These are phyloP conservation scores for Gnathonemus echidnorhynchus DNA, from an alignment of 2,113 vertebrate genomes.

Conservation along the genomic window DNA sequence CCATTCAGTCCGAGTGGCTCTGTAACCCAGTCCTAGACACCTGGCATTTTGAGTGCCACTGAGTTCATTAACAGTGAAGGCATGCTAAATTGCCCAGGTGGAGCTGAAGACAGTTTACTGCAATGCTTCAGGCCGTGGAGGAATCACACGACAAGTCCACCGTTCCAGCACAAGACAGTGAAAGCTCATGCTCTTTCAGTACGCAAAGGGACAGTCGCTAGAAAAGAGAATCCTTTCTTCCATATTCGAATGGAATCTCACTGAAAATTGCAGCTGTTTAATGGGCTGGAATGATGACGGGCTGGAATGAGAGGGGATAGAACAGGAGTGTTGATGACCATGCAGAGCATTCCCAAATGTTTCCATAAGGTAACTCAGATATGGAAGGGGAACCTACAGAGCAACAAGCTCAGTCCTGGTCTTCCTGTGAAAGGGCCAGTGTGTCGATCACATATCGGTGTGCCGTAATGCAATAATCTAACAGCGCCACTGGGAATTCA, in stretches of 20 bases:
- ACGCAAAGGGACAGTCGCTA: background rate
- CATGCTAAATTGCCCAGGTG: conserved; percentile 15
- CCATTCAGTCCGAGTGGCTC: background rate
- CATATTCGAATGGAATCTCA: background rate
- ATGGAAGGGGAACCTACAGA: background rate
- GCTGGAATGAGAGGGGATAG: background rate
- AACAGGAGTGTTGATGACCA: background rate
- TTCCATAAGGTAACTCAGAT: background rate
- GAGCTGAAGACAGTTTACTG: background rate
- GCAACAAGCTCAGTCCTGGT: background rate
- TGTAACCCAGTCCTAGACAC: background rate
- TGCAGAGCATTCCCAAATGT: background rate
- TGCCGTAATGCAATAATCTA: conserved; percentile 20
- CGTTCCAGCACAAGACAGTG: background rate
- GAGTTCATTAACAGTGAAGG: conserved; percentile 21
- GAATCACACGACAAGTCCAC: background rate
- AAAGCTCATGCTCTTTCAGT: background rate
- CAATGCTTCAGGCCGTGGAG: background rate
- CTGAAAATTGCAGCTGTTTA: background rate
- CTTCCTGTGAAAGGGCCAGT: background rate
- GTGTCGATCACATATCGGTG: background rate
- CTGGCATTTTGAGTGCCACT: conserved; percentile 9
- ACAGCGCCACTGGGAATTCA: conserved; percentile 7
- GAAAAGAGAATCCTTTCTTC: background rate
- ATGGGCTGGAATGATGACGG: background rate